Evolutionary conservation across 2,888 invertebrate genomes (phyloP).

Genomic region (Ochlodes sylvanus): DNA sequence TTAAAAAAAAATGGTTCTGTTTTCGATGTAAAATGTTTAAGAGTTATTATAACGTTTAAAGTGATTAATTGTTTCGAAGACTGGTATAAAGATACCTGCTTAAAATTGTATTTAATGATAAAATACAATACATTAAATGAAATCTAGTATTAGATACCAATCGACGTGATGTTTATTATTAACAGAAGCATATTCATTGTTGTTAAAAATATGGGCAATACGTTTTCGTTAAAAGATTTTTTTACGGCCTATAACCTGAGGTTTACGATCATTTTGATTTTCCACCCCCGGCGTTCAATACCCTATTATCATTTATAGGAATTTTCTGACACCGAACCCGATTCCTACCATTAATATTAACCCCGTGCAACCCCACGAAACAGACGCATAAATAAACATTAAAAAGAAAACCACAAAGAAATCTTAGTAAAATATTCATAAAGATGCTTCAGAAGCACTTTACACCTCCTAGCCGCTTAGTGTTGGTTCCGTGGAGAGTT

Average conservation of each 20-base stretch:
- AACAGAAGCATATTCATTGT: too few relatives aligned
- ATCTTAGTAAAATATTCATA: constrained; percentile 72
- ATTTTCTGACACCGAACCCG: constrained; percentile 23
- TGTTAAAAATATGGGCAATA: too few relatives aligned
- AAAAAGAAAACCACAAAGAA: constrained; percentile 67
- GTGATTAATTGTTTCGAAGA: too few relatives aligned
- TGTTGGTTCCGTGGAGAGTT: constrained; percentile 51
- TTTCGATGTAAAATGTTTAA: too few relatives aligned
- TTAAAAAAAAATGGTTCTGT: too few relatives aligned
- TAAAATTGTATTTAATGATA: too few relatives aligned
- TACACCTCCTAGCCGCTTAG: constrained; percentile 64
- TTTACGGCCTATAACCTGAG: constrained; percentile 25
- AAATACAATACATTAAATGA: too few relatives aligned
- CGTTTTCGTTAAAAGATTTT: constrained; percentile 25
- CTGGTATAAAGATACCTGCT: too few relatives aligned
- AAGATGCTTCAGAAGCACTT: constrained; percentile 54
- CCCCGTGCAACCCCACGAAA: constrained; percentile 56
- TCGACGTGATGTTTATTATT: too few relatives aligned
- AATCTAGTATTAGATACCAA: too few relatives aligned
- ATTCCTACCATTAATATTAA: constrained; percentile 62
- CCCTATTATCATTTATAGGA: constrained; percentile 33
- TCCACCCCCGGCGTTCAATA: constrained; percentile 29
- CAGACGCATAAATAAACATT: constrained; percentile 72
- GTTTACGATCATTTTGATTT: constrained; percentile 34
- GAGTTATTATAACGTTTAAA: too few relatives aligned